Evolutionary conservation across 2,113 vertebrate species (phyloP), one percentile per base, ranked within the genome.

Genomic region (Lepisosteus oculatus): DNA sequence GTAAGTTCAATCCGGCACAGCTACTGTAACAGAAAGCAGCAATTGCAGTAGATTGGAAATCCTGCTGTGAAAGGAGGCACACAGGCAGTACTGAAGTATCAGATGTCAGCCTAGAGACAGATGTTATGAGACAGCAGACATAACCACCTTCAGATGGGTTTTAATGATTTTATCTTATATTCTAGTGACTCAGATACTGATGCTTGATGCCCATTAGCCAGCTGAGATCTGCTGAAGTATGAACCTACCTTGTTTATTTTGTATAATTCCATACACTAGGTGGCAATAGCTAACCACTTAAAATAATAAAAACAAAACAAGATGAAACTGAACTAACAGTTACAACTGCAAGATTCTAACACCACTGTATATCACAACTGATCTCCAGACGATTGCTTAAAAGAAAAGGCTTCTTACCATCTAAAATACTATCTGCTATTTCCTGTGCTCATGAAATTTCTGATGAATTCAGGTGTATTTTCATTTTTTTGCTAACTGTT

Each of bases 111-210:
- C 3, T 41, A n/a, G 68, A 69, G 54, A 69, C 68, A 69, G 68
- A 69, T 69, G 68, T 69, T 69, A 6, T 55, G 3, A 6, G 8
- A 11, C 42, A 15, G 55, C 68, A 59, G 55, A 69, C 68, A 44
- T 69, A 61, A 69, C 68, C 42, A 55, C 55, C 13, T 59, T 69
- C 68, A 69, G 55, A 69, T 69, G 68, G 68, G 9, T 41, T 69
- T 59, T 69, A 69, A 69, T 59, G 68, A 69, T 69, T 69, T 69
- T 69, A 69, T 69, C 68, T 69, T 69, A 11, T 59, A 69, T 69
- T 69, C 55, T 69, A 57, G 17, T 45, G 41, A 43, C 12, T 44
- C 55, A 59, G 55, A 56, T 8, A 6, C 47, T 51, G 47, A 51
- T 51, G 47, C 47, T 51, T 5, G 47, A 51, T 56, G 51, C 12